Evolutionary conservation across 2,888 invertebrate species (phyloP).

Genomic region (Archips crataeganus): DNA sequence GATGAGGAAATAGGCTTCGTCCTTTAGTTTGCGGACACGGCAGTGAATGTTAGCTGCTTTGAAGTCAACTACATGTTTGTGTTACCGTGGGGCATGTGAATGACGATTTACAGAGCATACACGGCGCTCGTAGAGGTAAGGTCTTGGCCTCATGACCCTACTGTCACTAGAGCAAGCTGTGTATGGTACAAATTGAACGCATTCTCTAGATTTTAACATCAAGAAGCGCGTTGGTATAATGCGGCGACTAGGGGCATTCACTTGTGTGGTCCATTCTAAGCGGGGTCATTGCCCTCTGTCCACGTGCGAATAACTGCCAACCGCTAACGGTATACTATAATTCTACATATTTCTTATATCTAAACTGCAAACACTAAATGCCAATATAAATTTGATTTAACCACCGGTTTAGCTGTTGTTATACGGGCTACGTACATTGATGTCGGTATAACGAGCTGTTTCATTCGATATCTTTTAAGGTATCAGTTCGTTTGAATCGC

Average conservation of each 20-base stretch:
- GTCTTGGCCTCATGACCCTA: constrained; percentile 2
- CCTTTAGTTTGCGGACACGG: constrained; percentile 17
- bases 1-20: constrained; percentile 22
- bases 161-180: not conserved
- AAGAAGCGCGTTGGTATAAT: constrained; percentile 23
- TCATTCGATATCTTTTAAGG: not conserved
- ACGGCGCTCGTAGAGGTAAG: not conserved
- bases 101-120: not conserved
- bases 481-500: not conserved
- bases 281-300: constrained; percentile 67
- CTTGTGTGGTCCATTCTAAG: constrained; percentile 56
- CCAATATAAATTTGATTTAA: constrained; percentile 22
- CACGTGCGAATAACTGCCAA: constrained; percentile 73
- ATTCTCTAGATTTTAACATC: constrained; percentile 15
- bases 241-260: constrained; percentile 40
- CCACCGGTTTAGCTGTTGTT: not conserved
- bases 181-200: not conserved
- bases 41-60: constrained; percentile 20
- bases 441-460: constrained; percentile 3
- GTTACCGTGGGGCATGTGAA: constrained; percentile 1
- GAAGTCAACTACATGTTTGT: constrained; percentile 19
- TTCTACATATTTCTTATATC: constrained; percentile 31
- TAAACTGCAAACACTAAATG: constrained; percentile 28
- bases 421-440: not conserved
- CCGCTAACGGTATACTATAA: constrained; percentile 65